phyloP scores from a whole-genome alignment of 2,113 vertebrate species.

The Lampris incognitus region DNA sequence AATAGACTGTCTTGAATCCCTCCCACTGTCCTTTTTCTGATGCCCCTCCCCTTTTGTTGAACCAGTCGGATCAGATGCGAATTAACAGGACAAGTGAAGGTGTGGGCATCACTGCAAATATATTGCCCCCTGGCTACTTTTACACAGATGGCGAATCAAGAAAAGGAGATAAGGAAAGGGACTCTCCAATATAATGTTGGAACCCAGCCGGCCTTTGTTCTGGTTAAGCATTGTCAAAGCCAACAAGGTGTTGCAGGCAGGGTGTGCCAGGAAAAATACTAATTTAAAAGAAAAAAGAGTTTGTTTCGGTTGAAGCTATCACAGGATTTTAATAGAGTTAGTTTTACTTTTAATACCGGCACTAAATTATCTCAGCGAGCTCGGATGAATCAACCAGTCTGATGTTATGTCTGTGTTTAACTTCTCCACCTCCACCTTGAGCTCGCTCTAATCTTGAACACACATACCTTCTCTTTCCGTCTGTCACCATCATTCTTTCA shows the following conservation, averaged over 20 bases:
- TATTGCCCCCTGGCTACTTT: not conserved
- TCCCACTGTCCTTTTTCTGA: slow-evolving; percentile 19
- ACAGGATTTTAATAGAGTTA: slow-evolving; percentile 16
- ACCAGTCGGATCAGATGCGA: not conserved
- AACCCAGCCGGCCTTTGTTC: slow-evolving; percentile 21
- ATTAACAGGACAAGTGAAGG: not conserved
- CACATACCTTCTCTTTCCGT: slow-evolving; percentile 7
- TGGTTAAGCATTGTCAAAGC: slow-evolving; percentile 12
- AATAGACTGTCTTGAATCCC: slow-evolving; percentile 43
- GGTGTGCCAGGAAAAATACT: slow-evolving; percentile 36
- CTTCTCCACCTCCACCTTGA: not conserved
- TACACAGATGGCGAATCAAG: not conserved
- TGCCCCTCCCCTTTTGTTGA: slow-evolving; percentile 2
- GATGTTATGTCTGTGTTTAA: slow-evolving; percentile 33
- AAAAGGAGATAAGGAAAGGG: not conserved
- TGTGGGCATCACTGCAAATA: not conserved
- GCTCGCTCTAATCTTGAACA: slow-evolving; percentile 1
- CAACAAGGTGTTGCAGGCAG: slow-evolving; percentile 17
- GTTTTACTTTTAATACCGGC: not conserved
- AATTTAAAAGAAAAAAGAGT: slow-evolving; percentile 11
- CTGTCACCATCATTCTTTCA: slow-evolving; percentile 15
- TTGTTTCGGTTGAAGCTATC: slow-evolving; percentile 17
- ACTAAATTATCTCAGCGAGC: slow-evolving; percentile 23
- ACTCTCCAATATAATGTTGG: not conserved
- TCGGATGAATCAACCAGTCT: slow-evolving; percentile 37